Evolutionary conservation across 2,113 vertebrate species (phyloP), one percentile per base, ranked within the genome.

Genomic region (Argyrosomus japonicus): DNA sequence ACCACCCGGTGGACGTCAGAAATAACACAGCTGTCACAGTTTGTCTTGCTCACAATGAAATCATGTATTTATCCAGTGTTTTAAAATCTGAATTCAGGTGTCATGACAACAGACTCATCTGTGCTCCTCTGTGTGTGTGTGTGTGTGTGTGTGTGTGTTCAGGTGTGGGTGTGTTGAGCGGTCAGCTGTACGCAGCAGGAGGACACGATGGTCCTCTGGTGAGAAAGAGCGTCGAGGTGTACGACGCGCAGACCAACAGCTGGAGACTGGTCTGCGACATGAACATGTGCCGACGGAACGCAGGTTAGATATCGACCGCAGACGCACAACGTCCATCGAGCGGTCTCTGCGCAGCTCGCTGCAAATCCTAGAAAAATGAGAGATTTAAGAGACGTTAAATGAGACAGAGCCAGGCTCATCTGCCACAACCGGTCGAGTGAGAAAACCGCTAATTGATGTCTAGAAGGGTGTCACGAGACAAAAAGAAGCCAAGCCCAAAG

Each of bases 281-380:
- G 98, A 99, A 99, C 90, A 99, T 99, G 98, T 99, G 98, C 61
- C 94, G 98, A 43, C 94, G 98, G 76, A 99, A 99, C 6, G 98
- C 98, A 95, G 98, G 98, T 99, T 88, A 94, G 93, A 43, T 1
- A 21, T 10, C 10, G 0, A 10, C 10, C 64, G 10, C 17, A 25
- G 3, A 50, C 21, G 1, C 75, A 8, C 61, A 6, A 2, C 58
- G 18, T 6, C 2, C 57, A 3, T 11, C 18, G 2, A 11, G n/a
- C 6, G 76, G 29, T 17, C 43, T 15, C 14, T 18, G 4, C 14
- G 23, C 27, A 36, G 54, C 15, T 72, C 5, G 21, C 40, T 72
- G 68, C 8, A 12, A 3, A 10, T 36, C 1, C 27, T 19, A 12
- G 25, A 68, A 32, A 21, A 14, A 27, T 6, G 25, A 6, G 13